phyloP scores from a whole-genome alignment of 2,797 vertebrate genomes.

The Hapalemur alaotrensis region DNA sequence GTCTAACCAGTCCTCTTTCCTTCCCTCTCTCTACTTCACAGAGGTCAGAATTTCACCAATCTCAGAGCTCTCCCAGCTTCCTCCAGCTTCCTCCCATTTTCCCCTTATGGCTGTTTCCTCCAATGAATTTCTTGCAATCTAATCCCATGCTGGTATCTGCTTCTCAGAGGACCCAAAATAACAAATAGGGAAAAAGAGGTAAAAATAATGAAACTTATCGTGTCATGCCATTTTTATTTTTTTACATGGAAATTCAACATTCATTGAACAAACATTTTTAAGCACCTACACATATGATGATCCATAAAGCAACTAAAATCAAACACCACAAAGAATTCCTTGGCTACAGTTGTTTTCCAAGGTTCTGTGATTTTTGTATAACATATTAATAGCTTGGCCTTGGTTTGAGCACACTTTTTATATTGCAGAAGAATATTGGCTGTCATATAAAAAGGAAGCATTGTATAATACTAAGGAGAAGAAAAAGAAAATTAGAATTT shows the following conservation, averaged over 20 bases:
- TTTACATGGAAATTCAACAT: background rate
- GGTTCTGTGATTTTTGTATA: background rate
- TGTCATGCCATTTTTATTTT: background rate
- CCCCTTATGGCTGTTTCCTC: background rate
- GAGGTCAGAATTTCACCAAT: background rate
- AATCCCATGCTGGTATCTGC: background rate
- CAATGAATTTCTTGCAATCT: background rate
- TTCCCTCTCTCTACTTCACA: background rate
- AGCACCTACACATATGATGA: background rate
- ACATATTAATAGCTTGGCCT: background rate
- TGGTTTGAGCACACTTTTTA: background rate
- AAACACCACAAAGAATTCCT: background rate
- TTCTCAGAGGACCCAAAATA: background rate
- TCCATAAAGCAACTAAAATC: background rate
- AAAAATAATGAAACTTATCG: background rate
- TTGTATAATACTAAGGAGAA: background rate
- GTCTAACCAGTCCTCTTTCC: background rate
- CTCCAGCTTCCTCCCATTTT: background rate
- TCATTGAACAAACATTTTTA: background rate
- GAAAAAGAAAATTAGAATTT: conserved; percentile 28
- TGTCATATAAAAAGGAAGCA: background rate
- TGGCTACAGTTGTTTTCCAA: background rate
- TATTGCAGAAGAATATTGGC: background rate
- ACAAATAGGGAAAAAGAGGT: background rate
- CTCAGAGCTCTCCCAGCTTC: background rate